phyloP scores from a whole-genome alignment of 37 sponge, comb jelly and placozoan species.

The Beroe forskalii region DNA sequence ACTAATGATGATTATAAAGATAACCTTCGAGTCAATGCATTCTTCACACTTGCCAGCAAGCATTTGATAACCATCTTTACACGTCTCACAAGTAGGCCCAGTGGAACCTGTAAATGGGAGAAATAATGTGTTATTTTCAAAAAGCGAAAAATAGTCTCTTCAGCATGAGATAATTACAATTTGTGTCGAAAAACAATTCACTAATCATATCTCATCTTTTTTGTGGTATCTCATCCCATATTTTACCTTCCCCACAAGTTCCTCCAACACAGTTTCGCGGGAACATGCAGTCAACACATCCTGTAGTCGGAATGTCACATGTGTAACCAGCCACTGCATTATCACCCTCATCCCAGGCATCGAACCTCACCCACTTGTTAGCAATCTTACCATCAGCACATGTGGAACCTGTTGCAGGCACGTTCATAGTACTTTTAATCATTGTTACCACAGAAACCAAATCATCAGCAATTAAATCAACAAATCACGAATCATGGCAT shows the following conservation, averaged over 20 bases:
- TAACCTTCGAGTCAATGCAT: constrained; percentile 17
- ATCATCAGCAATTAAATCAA: no score
- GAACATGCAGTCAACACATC: constrained; percentile 61
- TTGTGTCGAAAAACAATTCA: no score
- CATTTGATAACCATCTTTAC: background rate
- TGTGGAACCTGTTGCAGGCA: background rate
- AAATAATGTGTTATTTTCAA: no score
- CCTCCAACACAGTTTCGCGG: constrained; percentile 28
- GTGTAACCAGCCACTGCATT: background rate
- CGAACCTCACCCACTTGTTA: constrained; percentile 54
- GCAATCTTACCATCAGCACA: constrained; percentile 37
- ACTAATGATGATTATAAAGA: no score
- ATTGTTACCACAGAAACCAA: no score
- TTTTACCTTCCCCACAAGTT: constrained; percentile 8
- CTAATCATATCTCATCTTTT: no score
- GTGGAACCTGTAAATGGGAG: constrained; percentile 15
- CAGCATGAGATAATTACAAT: no score
- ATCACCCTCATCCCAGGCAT: constrained; percentile 40
- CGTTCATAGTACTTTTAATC: no score
- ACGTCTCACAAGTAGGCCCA: constrained; percentile 52
- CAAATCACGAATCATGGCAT: no score
- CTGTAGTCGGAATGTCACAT: background rate
- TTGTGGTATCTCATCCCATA: no score
- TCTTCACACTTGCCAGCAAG: constrained; percentile 16
- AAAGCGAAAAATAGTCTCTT: no score